Base-by-base conservation (phyloP, 35 echinoderm and acorn worm species). In the Apostichopus parvimensis region DNA sequence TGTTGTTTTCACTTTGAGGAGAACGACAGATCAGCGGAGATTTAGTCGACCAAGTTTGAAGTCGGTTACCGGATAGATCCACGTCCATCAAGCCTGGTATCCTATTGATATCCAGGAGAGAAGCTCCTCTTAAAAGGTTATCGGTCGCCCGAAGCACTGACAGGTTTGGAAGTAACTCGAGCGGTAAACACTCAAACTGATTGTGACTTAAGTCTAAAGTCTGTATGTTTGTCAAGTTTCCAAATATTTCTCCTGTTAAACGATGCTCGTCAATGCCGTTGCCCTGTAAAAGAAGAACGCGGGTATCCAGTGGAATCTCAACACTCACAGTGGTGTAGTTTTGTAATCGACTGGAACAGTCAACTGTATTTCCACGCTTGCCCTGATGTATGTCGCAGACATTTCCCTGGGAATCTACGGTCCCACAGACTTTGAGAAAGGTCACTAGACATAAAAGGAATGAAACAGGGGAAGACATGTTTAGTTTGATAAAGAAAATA, bases 171-270 rank as follows among this genome's bases (percentile, higher is more conserved):
- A 82, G 54, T 9, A 17, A 10, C 79, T 13, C 8, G 54, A 82
- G 55, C 7, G 79, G 79, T 14, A 82, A 10, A 20, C 52, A 12
- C n/a, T 45, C 18, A 55, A 82, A 82, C n/a, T 4, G 26, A 56
- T 82, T 82, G 79, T 82, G 54, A n/a, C 79, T 82, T 45, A 82
- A 56, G 54, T 82, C 55, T 45, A 82, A 56, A 53, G 54, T 56
- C 45, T n/a, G 79, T 53, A 82, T n/a, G 5, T 17, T 12, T 82
- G 53, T 82, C 79, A 82, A 54, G 79, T 82, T 55, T 12, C 5
- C 17, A 8, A 82, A 54, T 15, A 4, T 28, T 17, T 82, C 79
- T 34, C 7, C 34, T 54, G 25, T 82, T 4, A 82, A n/a, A 9
- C 5, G 15, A 82, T 9, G 15, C 34, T 82, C 55, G 55, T 55